A percentile compares a stretch with the other conserved stretches of the same genome.
Evolutionary conservation across 1,140 invertebrate genomes (phyloP).

Genomic region (Drosophila serrata): DNA sequence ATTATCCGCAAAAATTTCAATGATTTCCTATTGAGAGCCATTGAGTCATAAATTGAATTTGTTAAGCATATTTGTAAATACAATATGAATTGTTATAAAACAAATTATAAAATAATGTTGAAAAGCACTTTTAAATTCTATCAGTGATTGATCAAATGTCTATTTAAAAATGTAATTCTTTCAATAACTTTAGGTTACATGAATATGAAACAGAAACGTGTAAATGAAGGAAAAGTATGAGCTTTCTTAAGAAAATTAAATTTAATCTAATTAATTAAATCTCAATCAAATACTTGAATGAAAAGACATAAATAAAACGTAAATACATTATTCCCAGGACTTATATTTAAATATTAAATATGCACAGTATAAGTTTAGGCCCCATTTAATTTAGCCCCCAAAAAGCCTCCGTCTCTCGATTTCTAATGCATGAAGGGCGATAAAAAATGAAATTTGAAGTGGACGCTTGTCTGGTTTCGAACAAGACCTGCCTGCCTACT

Average conservation of each 20-base stretch:
- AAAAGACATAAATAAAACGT: background rate
- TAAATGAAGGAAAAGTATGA: no score
- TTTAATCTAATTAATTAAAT: no score
- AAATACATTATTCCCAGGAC: background rate
- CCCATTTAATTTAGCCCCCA: background rate
- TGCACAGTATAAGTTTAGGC: background rate
- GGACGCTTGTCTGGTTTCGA: conserved; percentile 38
- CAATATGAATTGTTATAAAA: background rate
- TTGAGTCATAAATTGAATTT: background rate
- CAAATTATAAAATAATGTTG: background rate
- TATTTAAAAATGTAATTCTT: no score
- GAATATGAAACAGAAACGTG: no score
- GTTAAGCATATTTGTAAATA: background rate
- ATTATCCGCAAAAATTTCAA: background rate
- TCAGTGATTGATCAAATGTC: no score
- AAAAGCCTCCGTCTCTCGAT: background rate
- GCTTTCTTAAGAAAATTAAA: no score
- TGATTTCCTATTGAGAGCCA: background rate
- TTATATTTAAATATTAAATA: no score
- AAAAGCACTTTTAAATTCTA: background rate
- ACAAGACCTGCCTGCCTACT: conserved; percentile 15
- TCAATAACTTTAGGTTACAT: no score
- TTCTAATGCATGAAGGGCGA: conserved; percentile 15
- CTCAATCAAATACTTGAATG: no score
- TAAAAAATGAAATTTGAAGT: conserved; percentile 36